Evolutionary conservation across 2,113 vertebrate species (phyloP), one percentile per base, ranked within the genome.

Genomic region (Megaceryle maxima): DNA sequence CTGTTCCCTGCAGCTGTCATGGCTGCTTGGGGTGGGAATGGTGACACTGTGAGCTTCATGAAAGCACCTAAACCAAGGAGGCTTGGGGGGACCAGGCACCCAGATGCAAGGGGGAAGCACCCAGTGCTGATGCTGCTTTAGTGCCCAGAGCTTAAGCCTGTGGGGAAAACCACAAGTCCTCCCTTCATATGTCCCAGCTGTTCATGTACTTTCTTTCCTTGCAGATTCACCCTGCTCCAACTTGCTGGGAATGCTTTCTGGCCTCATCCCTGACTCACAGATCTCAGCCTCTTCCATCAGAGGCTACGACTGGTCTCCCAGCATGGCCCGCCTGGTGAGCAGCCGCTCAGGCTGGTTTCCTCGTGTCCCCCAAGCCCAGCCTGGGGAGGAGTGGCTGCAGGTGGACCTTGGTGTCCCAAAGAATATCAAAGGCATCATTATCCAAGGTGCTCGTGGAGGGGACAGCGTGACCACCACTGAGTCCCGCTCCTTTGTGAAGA

Each of bases 311-410:
- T 99, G 99, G 98, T 98, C 98, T 76, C 98, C 99, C 94, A 99
- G 99, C 11, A 97, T 98, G 0, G 99, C 99, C 46, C 98, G 99
- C 53, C 98, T 99, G 87, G 98, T 99, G 94, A 99, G 99, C 98
- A 99, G 99, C 96, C 98, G 99, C 46, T 99, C 99, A 0, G 99
- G 99, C 37, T 99, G 99, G 99, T 99, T 99, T 94, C 99, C 99
- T 4, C 98, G 98, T 37, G 94, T 98, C 16, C 98, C 99, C 2
- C 98, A 99, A 81, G 99, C 99, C 14, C 98, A 99, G 87, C 98
- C 98, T 1, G 99, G 99, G 12, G 99, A 99, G 70, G 99, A 99
- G 92, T 99, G 99, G 99, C 97, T 99, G 28, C 99, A 99, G 95
- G 99, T 98, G 81, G 99, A 99, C 95, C 98, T 99, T 24, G 99